phyloP scores from a whole-genome alignment of 2,113 vertebrate genomes.

The Butorides virescens region DNA sequence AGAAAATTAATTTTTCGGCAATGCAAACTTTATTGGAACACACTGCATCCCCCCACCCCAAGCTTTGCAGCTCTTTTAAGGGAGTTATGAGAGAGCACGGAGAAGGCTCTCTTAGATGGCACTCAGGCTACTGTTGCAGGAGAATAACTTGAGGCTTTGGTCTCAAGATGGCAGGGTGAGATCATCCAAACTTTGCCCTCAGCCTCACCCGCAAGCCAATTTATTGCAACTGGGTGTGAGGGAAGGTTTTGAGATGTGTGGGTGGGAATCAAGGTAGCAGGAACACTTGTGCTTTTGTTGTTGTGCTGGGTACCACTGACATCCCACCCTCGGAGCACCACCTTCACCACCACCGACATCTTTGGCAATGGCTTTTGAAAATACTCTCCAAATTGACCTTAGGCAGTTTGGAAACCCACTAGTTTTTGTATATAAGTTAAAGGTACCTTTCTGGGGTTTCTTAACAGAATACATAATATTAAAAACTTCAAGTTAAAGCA shows the following conservation, averaged over 20 bases:
- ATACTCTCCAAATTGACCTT: background rate
- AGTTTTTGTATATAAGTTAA: background rate
- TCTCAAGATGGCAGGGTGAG: background rate
- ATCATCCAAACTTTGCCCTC: background rate
- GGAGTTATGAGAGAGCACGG: background rate
- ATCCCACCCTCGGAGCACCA: background rate
- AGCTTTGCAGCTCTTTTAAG: background rate
- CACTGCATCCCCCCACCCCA: too few species aligned
- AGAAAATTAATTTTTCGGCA: background rate
- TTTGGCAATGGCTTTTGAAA: background rate
- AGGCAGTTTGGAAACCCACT: background rate
- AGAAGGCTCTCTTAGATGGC: background rate
- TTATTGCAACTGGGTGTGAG: background rate
- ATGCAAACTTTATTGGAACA: background rate
- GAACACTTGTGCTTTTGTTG: background rate
- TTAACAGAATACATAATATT: background rate
- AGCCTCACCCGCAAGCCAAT: background rate
- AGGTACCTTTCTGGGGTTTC: background rate
- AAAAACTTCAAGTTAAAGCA: background rate
- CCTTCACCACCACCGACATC: background rate
- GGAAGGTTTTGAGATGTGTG: background rate
- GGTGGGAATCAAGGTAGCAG: background rate
- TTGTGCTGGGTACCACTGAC: background rate
- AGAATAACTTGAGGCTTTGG: background rate
- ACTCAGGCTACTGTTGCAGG: background rate